A percentile compares a stretch with the other conserved stretches of the same genome.
These are phyloP conservation scores for Mastigias papua DNA, from an alignment of 30 jellyfish, hydroid and myxozoan species.

Conservation along the genomic window DNA sequence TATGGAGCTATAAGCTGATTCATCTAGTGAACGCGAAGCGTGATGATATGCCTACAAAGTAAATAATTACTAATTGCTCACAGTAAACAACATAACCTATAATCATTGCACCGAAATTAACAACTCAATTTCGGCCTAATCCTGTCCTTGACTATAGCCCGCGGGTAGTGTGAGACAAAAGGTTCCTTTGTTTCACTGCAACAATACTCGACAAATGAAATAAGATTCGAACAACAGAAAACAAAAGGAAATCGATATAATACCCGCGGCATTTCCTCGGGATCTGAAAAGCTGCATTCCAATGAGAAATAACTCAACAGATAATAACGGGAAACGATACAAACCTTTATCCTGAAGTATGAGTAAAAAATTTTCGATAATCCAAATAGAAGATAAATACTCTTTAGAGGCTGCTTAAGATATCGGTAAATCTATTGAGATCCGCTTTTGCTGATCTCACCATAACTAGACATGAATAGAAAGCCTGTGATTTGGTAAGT, in stretches of 20 bases:
- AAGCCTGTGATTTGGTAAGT: not conserved
- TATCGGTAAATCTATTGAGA: not conserved
- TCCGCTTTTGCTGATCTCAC: not conserved
- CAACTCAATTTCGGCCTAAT: not conserved
- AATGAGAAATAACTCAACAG: not conserved
- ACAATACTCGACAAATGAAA: not conserved
- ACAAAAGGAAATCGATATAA: not conserved
- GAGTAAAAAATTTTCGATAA: not conserved
- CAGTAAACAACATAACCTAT: conserved; percentile 1
- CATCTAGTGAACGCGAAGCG: conserved; percentile 49
- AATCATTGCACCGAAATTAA: not conserved
- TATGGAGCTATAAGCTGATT: conserved; percentile 20
- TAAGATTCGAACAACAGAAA: not conserved
- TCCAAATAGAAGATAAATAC: not conserved
- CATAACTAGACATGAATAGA: not conserved
- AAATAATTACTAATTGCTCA: not conserved
- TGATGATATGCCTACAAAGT: not conserved
- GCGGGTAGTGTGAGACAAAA: conserved; percentile 7
- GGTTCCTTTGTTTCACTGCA: not conserved
- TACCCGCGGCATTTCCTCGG: conserved; percentile 38
- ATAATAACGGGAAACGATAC: not conserved
- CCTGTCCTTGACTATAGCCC: conserved; percentile 9
- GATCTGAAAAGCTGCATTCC: conserved; percentile 29
- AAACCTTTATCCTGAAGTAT: not conserved
- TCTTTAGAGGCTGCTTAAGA: not conserved